Conservation (phyloP, 92 coral and sea anemone genomes). For the Umimayanthus kanabou region DNA sequence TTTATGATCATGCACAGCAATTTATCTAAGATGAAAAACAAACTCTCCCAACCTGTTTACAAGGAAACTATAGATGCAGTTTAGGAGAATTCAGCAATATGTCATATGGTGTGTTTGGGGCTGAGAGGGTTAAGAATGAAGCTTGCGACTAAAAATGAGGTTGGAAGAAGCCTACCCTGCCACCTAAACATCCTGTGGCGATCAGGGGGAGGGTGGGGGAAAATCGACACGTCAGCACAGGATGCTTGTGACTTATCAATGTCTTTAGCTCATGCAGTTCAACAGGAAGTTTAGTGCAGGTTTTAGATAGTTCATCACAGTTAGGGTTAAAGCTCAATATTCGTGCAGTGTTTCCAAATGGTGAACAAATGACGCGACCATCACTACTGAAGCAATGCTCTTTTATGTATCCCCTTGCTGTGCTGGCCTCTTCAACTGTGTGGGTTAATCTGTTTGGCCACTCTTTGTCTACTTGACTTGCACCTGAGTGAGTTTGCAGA, state of each 20-base stretch:
- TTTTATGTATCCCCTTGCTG: conserved; percentile 85
- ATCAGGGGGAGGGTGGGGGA: conserved; percentile 89
- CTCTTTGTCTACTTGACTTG: background rate
- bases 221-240: conserved; percentile 85
- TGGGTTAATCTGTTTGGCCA: conserved; percentile 73
- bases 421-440: conserved; percentile 76
- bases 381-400: conserved; percentile 91
- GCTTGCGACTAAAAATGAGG: conserved; percentile 58
- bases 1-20: too few species aligned
- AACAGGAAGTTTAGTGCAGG: conserved; percentile 53
- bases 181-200: conserved; percentile 90
- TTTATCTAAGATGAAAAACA: too few species aligned
- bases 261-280: conserved; percentile 79
- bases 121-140: too few species aligned
- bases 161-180: conserved; percentile 79
- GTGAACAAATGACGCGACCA: conserved; percentile 91
- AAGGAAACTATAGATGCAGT: too few species aligned
- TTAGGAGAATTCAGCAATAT: too few species aligned
- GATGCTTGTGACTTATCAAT: conserved; percentile 76
- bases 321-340: conserved; percentile 68
- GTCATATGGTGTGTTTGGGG: too few species aligned
- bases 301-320: conserved; percentile 77
- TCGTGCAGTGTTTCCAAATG: conserved; percentile 92
- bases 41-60: too few species aligned
- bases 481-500: conserved; percentile 17